Evolutionary conservation across 2,888 invertebrate species (phyloP).

Genomic region (Scaptomyza caliginosa): DNA sequence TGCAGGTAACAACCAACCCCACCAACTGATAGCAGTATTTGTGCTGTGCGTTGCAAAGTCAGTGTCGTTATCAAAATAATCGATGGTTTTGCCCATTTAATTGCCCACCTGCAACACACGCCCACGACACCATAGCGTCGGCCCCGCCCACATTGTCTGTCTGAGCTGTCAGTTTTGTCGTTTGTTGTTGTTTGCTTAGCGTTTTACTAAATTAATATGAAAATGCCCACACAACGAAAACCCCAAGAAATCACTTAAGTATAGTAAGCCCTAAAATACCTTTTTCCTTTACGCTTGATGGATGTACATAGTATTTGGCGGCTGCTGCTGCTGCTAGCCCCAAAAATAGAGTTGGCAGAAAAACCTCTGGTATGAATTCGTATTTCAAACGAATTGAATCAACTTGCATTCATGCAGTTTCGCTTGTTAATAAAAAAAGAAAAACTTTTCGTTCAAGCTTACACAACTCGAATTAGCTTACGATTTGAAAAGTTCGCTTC

Average conservation of each 20-base stretch:
- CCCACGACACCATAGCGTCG: conserved; percentile 22
- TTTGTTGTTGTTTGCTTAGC: conserved; percentile 64
- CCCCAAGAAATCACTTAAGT: conserved; percentile 24
- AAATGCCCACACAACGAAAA: conserved; percentile 29
- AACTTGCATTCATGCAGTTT: not conserved
- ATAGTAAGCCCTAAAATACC: conserved; percentile 2
- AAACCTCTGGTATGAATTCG: not conserved
- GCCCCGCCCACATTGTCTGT: conserved; percentile 22
- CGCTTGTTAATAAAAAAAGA: not conserved
- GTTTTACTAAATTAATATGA: conserved; percentile 64
- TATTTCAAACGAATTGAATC: not conserved
- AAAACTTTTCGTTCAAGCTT: not conserved
- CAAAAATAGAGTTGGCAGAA: not conserved
- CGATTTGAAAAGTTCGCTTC: conserved; percentile 11
- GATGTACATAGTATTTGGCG: not conserved
- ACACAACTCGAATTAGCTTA: conserved; percentile 18
- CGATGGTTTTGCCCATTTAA: conserved; percentile 47
- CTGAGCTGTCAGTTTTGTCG: conserved; percentile 73
- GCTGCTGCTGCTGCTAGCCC: not conserved
- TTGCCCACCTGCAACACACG: conserved; percentile 11
- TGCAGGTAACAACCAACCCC: conserved; percentile 13
- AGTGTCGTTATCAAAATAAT: conserved; percentile 67
- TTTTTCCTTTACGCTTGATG: not conserved
- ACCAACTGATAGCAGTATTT: conserved; percentile 21
- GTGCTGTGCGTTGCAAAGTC: conserved; percentile 44